Evolutionary conservation across 2,888 invertebrate genomes (phyloP).

Genomic region (Epinotia demarniana): DNA sequence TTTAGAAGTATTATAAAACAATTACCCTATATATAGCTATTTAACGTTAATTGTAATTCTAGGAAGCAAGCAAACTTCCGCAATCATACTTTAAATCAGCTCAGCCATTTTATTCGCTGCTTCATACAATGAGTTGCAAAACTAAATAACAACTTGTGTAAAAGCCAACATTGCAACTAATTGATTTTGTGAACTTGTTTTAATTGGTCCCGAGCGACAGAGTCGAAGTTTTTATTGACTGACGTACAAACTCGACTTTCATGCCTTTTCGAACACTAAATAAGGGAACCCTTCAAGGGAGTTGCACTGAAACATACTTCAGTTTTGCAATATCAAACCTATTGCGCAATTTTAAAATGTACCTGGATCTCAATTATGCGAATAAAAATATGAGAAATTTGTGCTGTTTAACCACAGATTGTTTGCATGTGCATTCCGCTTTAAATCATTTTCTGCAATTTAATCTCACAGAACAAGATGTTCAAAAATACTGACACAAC

Average conservation of each 20-base stretch:
- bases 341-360: too few species aligned
- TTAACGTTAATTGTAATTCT: neutral
- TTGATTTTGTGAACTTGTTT: constrained; percentile 76
- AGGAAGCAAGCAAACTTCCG: constrained; percentile 32
- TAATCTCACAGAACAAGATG: too few species aligned
- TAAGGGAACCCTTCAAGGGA: neutral
- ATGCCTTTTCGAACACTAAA: constrained; percentile 51
- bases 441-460: neutral
- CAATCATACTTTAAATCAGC: constrained; percentile 43
- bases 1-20: constrained; percentile 11
- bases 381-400: too few species aligned
- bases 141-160: constrained; percentile 74
- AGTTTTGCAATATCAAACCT: neutral
- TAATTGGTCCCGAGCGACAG: constrained; percentile 67
- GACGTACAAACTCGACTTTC: constrained; percentile 61
- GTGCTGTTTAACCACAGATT: too few species aligned
- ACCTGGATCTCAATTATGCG: too few species aligned
- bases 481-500: too few species aligned
- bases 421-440: too few species aligned
- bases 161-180: constrained; percentile 74
- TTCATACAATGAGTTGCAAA: constrained; percentile 65
- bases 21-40: constrained; percentile 13
- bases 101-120: constrained; percentile 41
- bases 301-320: neutral
- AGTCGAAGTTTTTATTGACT: constrained; percentile 68